Evolutionary conservation across 1,140 invertebrate species (phyloP).

Genomic region (Thaumetopoea pityocampa): DNA sequence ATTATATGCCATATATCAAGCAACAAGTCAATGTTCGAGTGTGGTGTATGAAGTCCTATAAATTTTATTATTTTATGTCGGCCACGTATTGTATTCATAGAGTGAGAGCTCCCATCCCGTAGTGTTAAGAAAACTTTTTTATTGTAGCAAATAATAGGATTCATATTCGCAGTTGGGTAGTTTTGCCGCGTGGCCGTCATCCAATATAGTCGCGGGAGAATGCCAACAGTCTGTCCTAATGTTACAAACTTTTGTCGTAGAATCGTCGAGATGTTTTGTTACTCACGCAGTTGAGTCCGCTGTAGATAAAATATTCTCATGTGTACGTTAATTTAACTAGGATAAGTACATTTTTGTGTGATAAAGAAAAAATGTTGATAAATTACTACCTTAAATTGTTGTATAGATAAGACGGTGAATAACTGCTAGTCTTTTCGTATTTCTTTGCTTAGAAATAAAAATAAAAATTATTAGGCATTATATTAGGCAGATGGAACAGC

Average conservation of each 20-base stretch:
- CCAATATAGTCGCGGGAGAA: constrained; percentile 9
- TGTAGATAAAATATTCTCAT: constrained; percentile 13
- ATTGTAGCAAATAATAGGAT: constrained; percentile 43
- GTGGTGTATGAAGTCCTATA: too few relatives aligned
- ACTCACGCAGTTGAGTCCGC: background rate
- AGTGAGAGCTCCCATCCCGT: constrained; percentile 1
- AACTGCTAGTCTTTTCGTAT: background rate
- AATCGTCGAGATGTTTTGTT: constrained; percentile 12
- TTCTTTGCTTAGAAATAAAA: too few relatives aligned
- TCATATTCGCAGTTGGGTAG: constrained; percentile 37
- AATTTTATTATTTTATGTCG: too few relatives aligned
- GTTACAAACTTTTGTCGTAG: constrained; percentile 16
- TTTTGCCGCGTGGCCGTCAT: constrained; percentile 17
- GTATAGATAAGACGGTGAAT: background rate
- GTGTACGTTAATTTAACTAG: background rate
- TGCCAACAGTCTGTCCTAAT: constrained; percentile 20
- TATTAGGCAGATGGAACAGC: too few relatives aligned
- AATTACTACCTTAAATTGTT: too few relatives aligned
- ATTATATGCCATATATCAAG: too few relatives aligned
- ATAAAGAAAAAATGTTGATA: constrained; percentile 15
- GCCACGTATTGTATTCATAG: too few relatives aligned
- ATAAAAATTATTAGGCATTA: too few relatives aligned
- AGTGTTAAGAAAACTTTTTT: constrained; percentile 31
- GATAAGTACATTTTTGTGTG: too few relatives aligned
- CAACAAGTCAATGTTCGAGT: too few relatives aligned